Conservation (phyloP, 2,888 invertebrate genomes). For the Microplitis deprimator region DNA sequence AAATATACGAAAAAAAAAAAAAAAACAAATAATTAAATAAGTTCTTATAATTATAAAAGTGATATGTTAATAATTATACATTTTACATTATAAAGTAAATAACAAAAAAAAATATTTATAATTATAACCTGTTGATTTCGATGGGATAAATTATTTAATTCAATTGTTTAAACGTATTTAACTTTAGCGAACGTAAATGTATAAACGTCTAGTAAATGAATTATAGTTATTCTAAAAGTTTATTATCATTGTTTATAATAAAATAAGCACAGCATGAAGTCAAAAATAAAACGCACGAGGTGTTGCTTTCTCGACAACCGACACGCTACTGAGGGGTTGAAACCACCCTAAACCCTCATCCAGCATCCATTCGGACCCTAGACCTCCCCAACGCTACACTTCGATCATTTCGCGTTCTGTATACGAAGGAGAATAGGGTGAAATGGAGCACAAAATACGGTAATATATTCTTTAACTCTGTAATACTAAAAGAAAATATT, state of each 20-base stretch:
- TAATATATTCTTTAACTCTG: neutral
- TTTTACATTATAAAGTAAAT: neutral
- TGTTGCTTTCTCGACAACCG: slow-evolving; percentile 49
- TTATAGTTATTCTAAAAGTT: neutral
- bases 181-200: neutral
- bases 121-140: slow-evolving; percentile 50
- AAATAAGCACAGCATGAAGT: slow-evolving; percentile 7
- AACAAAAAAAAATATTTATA: neutral
- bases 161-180: neutral
- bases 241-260: neutral
- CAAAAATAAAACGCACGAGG: slow-evolving; percentile 26
- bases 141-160: neutral
- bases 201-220: neutral
- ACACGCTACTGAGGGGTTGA: slow-evolving; percentile 55
- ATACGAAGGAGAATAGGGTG: neutral
- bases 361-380: slow-evolving; percentile 31
- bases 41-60: slow-evolving; percentile 2
- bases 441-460: neutral
- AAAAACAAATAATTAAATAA: neutral
- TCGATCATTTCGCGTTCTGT: neutral
- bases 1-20: neutral
- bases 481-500: neutral
- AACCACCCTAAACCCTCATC: slow-evolving; percentile 43
- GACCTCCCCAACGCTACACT: slow-evolving; percentile 23
- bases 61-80: neutral